Percentiles rank a stretch among this genome's conserved stretches.
Evolutionary conservation across 2,797 vertebrate genomes (phyloP).

Genomic region (Parauchenoglanis ngamensis): DNA sequence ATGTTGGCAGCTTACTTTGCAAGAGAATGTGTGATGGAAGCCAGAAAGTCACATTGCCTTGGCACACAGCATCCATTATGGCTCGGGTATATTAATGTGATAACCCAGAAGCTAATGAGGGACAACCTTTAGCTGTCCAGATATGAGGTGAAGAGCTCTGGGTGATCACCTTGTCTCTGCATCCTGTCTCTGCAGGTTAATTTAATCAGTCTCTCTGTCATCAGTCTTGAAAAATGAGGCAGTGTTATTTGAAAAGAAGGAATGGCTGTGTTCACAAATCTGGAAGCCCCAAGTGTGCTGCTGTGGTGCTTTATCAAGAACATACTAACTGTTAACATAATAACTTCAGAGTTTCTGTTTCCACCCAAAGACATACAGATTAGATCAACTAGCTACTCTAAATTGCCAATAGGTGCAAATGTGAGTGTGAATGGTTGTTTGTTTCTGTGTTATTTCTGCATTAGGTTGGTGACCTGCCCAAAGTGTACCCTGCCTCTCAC

Average conservation of each 20-base stretch:
- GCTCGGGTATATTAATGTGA: constrained; percentile 37
- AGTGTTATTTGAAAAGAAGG: constrained; percentile 1
- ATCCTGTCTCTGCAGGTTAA: constrained; percentile 29
- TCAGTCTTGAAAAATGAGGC: constrained; percentile 30
- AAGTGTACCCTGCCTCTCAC: too few species aligned
- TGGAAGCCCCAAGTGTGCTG: background rate
- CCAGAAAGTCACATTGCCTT: constrained; percentile 14
- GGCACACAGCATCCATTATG: constrained; percentile 38
- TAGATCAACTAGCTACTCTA: too few species aligned
- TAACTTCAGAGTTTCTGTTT: too few species aligned
- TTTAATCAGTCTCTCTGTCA: constrained; percentile 24
- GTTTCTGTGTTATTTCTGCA: too few species aligned
- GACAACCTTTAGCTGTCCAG: constrained; percentile 36
- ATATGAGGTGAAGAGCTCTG: constrained; percentile 36
- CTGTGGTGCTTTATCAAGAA: background rate
- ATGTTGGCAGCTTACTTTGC: background rate
- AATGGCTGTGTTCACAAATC: background rate
- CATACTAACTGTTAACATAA: background rate
- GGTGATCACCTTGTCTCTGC: constrained; percentile 37
- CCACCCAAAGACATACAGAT: too few species aligned
- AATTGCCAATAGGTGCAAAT: too few species aligned
- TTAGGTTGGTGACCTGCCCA: too few species aligned
- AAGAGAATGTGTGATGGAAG: background rate
- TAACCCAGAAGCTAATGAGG: constrained; percentile 48
- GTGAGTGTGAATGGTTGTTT: too few species aligned